Base-by-base conservation (phyloP, 2,113 vertebrate species). In the Eubucco bourcierii region DNA sequence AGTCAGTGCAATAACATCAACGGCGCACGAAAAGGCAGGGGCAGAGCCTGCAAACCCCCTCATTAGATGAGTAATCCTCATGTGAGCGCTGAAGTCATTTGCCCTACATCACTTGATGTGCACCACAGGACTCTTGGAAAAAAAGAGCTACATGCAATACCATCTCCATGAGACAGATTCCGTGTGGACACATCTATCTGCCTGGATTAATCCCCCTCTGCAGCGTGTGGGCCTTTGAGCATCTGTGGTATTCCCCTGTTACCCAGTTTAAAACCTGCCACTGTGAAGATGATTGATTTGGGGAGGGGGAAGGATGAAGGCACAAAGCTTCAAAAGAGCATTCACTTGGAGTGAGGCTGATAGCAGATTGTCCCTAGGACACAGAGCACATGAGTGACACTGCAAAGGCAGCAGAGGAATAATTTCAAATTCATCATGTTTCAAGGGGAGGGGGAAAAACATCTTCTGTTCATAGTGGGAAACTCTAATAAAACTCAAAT, bases 1-100 rank as follows among this genome's bases (percentile, higher is more conserved):
- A 79, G 63, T 10, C 66, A 4, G 66, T 66, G 8, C 46, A 0
- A 11, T 34, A 84, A 59, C 81, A 66, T 44, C 20, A 65, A 2
- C 46, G 33, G 88, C 0, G 44, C 75, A 15, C 41, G 33, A 81
- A 47, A 53, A 81, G 1, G 28, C 92, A n/a, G 92, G 86, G 95
- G 86, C 94, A 82, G 95, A 56, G 92, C 77, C 84, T 90, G 64
- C 94, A 87, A 90, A 75, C 64, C 95, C 91, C 92, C 34, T 92
- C 14, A 92, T 96, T 87, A 90, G 91, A 94, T 96, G 96, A 96
- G 94, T 94, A 96, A 95, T 87, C n/a, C 79, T 95, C 95, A 94
- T 95, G 93, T 94, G 94, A 95, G 91, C 6, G 93, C 93, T 96
- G 94, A 95, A 93, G 94, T 96, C 93, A 94, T 50, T 8, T 90